Evolutionary conservation across 2,888 invertebrate genomes (phyloP).

Genomic region (Ectemnius continuus): DNA sequence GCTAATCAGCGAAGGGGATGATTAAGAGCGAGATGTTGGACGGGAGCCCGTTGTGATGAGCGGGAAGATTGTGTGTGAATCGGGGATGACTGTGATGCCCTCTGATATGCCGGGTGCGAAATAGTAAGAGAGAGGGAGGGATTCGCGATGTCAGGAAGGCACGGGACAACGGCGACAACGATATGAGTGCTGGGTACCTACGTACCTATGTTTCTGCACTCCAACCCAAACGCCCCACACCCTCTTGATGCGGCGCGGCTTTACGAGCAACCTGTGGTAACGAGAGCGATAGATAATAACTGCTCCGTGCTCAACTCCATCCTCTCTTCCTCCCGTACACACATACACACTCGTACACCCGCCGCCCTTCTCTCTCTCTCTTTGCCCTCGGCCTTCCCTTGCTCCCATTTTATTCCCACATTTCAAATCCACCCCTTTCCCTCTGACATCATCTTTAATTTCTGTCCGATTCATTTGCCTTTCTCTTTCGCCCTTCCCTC

Average conservation of each 20-base stretch:
- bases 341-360: neutral
- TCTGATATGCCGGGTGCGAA: slow-evolving; percentile 63
- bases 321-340: slow-evolving; percentile 30
- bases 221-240: slow-evolving; percentile 67
- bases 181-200: slow-evolving; percentile 67
- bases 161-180: slow-evolving; percentile 63
- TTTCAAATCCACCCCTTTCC: slow-evolving; percentile 17
- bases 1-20: neutral
- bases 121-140: slow-evolving; percentile 42
- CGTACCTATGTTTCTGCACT: slow-evolving; percentile 69
- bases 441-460: slow-evolving; percentile 33
- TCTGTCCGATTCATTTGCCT: slow-evolving; percentile 29
- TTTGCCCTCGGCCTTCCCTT: slow-evolving; percentile 11
- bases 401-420: slow-evolving; percentile 16
- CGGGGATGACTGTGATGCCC: slow-evolving; percentile 40
- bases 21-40: too few species aligned
- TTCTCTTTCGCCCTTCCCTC: neutral
- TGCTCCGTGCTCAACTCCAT: slow-evolving; percentile 72
- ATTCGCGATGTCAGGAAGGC: slow-evolving; percentile 49
- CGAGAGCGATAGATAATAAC: slow-evolving; percentile 79
- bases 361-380: slow-evolving; percentile 29
- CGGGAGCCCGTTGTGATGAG: too few species aligned
- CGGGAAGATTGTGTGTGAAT: too few species aligned
- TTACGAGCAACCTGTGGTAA: slow-evolving; percentile 79
- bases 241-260: slow-evolving; percentile 74